Evolutionary conservation across 2,888 invertebrate species (phyloP), one percentile per base, ranked within the genome.

Genomic region (Eristalinus aeneus): DNA sequence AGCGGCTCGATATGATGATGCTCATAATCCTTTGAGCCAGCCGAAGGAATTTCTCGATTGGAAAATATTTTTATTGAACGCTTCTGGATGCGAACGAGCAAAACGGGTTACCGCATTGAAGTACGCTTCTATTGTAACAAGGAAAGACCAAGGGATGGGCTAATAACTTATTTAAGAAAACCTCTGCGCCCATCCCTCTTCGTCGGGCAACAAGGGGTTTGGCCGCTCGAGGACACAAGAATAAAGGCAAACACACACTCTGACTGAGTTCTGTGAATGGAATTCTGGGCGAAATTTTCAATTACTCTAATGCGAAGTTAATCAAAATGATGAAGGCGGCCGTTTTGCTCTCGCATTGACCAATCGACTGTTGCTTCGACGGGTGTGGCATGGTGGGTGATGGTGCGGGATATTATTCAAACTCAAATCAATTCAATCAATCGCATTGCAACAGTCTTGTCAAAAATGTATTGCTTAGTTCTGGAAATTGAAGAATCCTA

Each of bases 241-340:
- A 46, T 46, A 46, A 46, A 64, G 36, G 63, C 32, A 20, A 64
- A 78, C 53, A 76, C 16, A 65, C 16, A 68, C 27, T 27, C 5
- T 3, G 2, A 2, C 27, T 27, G 67, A 56, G 75, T 58, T 67
- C 61, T 61, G 61, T 79, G 75, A 80, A 75, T 80, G 85, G 85
- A 80, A 73, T 81, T 68, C 68, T 72, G 81, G 68, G 72, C 36
- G 60, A 56, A 64, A 69, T 73, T 77, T 86, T 71, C 86, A 86
- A 86, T 86, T 86, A 86, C 82, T 74, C 78, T 82, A 86, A 86
- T 85, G 80, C 64, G 76, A 85, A 85, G 85, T 85, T 85, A 85
- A 85, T 81, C 85, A 81, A 85, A 81, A 77, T 76, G 64, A 81
- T 82, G 67, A 82, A 82, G 71, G 69, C 56, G 22, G n/a, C n/a